These are phyloP conservation scores for Neomicropteryx cornuta DNA, from an alignment of 1,140 invertebrate species.

Conservation along the genomic window DNA sequence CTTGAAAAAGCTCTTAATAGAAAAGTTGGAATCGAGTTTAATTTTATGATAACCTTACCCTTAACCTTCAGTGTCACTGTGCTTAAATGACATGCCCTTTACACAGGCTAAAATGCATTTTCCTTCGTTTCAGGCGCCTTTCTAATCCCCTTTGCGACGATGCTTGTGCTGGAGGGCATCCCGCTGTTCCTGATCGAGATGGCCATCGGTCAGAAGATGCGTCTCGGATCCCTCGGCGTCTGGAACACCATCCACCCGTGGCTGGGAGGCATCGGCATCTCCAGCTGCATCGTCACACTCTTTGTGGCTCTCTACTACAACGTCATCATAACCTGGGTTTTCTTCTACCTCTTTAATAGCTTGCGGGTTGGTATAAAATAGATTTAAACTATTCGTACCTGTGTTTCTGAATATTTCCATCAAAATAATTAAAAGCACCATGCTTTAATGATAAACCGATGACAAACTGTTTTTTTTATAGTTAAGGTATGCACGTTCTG, in stretches of 20 bases:
- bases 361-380: slow-evolving; percentile 53
- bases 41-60: too few relatives aligned
- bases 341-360: slow-evolving; percentile 90
- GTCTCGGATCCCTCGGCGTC: slow-evolving; percentile 79
- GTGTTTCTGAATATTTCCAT: too few relatives aligned
- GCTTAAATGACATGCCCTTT: too few relatives aligned
- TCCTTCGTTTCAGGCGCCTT: slow-evolving; percentile 70
- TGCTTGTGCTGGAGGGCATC: slow-evolving; percentile 86
- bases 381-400: neutral
- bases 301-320: slow-evolving; percentile 95
- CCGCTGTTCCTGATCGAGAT: slow-evolving; percentile 90
- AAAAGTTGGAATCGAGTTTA: too few relatives aligned
- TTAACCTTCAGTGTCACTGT: too few relatives aligned
- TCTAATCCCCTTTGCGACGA: slow-evolving; percentile 91
- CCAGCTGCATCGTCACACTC: slow-evolving; percentile 83
- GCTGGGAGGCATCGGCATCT: slow-evolving; percentile 81
- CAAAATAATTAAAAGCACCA: too few relatives aligned
- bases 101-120: neutral
- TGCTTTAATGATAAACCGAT: too few relatives aligned
- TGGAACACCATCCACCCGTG: slow-evolving; percentile 93
- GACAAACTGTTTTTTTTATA: too few relatives aligned
- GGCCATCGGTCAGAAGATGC: slow-evolving; percentile 85
- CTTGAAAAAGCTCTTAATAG: too few relatives aligned
- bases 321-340: slow-evolving; percentile 96
- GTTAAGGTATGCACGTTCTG: too few relatives aligned